Base-by-base conservation (phyloP, 1,140 invertebrate species). In the Caenorhabditis tropicalis region DNA sequence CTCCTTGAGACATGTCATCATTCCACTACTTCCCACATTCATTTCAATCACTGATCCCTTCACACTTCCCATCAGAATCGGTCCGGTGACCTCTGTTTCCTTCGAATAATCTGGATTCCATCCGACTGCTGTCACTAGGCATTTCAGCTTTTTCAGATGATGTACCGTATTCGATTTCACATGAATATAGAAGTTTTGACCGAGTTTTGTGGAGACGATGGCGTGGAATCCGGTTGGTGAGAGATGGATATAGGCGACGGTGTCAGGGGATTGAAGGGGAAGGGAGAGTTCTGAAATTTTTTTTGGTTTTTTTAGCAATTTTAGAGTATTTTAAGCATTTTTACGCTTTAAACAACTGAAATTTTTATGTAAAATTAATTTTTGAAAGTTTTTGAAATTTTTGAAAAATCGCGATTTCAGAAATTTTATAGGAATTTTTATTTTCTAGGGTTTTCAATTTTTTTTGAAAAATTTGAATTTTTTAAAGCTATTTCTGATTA, bases 161-260 rank as follows among this genome's bases (percentile, higher is more conserved):
- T 65, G 60, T 29, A 33, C 58, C 31, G 49, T 7, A 29, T 56
- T 51, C 10, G 39, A 21, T 85, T 81, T 82, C 31, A 85, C 9
- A 53, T 82, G 39, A 46, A 85, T 31, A 21, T 85, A 85, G 79
- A 82, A 85, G 43, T 85, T 85, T 1, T 85, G 46, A 16, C 79
- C 84, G 19, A 39, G 53, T 79, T 85, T 85, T 7, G 49, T 51
- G 29, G 56, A 74, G 29, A 85, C 29, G 9, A 85, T 46, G 6
- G 79, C 36, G 60, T 85, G 84, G 29, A 70, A 56, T 19, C 80
- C 84, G 49, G 53, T 82, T 12, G 53, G 80, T 21, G 81, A 85
- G 15, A 85, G 39, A 65, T 85, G 84, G 29, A 85, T 58, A 21
- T 82, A 12, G 10, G 56, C 36, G 5, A 85, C 51, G 56, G 24